A percentile compares a stretch with the other conserved stretches of the same genome.
phyloP scores from a whole-genome alignment of 2,888 invertebrate genomes.

The Lepidochrysops patricia region DNA sequence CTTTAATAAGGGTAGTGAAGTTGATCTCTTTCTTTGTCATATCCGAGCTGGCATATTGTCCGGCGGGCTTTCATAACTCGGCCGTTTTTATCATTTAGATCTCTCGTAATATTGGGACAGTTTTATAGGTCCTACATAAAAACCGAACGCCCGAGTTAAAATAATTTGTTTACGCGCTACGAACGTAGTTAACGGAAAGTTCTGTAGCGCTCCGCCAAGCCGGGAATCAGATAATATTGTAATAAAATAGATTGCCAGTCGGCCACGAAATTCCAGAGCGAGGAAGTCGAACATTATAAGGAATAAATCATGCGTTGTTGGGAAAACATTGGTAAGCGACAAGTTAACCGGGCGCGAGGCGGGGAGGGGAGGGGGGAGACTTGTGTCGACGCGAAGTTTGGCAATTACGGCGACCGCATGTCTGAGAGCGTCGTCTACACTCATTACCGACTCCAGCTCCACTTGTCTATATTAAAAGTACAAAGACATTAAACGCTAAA shows the following conservation, averaged over 20 bases:
- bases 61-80: background rate
- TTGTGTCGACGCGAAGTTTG: slow-evolving; percentile 63
- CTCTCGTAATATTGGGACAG: background rate
- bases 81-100: background rate
- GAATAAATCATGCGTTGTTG: slow-evolving; percentile 50
- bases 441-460: slow-evolving; percentile 66
- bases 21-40: slow-evolving; percentile 5
- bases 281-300: slow-evolving; percentile 14
- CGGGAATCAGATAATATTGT: slow-evolving; percentile 4
- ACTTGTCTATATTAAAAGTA: slow-evolving; percentile 68
- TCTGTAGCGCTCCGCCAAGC: background rate
- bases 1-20: slow-evolving; percentile 3
- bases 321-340: slow-evolving; percentile 65
- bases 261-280: background rate
- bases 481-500: slow-evolving; percentile 19
- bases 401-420: slow-evolving; percentile 74
- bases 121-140: background rate
- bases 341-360: slow-evolving; percentile 38
- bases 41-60: background rate
- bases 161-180: background rate
- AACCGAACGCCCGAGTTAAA: background rate
- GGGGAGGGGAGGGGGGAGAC: slow-evolving; percentile 32
- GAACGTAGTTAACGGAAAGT: background rate
- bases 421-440: slow-evolving; percentile 68
- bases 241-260: slow-evolving; percentile 4